These are phyloP conservation scores for Pemphredon lugubris DNA, from an alignment of 2,888 invertebrate genomes.

Conservation along the genomic window DNA sequence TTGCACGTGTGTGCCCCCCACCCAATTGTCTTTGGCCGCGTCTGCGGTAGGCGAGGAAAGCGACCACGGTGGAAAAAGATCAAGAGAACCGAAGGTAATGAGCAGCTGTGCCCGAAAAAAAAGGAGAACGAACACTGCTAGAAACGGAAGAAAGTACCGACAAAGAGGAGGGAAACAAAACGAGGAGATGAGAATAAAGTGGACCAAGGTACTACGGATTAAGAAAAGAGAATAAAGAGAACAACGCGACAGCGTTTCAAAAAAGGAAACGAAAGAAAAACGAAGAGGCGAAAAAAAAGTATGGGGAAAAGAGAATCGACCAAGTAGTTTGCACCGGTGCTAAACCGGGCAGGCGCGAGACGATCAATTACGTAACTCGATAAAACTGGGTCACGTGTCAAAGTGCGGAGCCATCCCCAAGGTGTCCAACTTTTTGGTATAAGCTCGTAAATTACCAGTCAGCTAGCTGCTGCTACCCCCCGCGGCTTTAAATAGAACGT, in stretches of 20 bases:
- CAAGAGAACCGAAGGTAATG: too few relatives aligned
- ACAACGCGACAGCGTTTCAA: not conserved
- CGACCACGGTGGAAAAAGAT: not conserved
- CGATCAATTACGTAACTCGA: constrained; percentile 78
- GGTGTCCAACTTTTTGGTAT: constrained; percentile 76
- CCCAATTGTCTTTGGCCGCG: not conserved
- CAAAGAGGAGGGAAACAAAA: too few relatives aligned
- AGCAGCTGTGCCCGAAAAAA: too few relatives aligned
- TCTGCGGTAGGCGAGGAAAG: not conserved
- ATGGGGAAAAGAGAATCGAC: constrained; percentile 32
- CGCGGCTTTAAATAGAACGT: constrained; percentile 79
- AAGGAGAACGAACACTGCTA: too few relatives aligned
- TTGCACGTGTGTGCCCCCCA: not conserved
- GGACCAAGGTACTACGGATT: too few relatives aligned
- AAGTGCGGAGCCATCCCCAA: constrained; percentile 77
- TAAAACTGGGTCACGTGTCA: constrained; percentile 80
- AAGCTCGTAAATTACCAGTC: constrained; percentile 79
- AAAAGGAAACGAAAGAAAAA: constrained; percentile 6
- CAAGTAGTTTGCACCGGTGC: constrained; percentile 54
- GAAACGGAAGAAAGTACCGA: too few relatives aligned
- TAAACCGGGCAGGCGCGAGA: constrained; percentile 63
- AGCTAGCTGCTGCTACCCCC: constrained; percentile 70
- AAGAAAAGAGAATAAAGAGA: too few relatives aligned
- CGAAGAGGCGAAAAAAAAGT: not conserved
- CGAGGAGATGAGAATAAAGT: too few relatives aligned